phyloP scores from a whole-genome alignment of 2,113 vertebrate species.

The Proteles cristata region DNA sequence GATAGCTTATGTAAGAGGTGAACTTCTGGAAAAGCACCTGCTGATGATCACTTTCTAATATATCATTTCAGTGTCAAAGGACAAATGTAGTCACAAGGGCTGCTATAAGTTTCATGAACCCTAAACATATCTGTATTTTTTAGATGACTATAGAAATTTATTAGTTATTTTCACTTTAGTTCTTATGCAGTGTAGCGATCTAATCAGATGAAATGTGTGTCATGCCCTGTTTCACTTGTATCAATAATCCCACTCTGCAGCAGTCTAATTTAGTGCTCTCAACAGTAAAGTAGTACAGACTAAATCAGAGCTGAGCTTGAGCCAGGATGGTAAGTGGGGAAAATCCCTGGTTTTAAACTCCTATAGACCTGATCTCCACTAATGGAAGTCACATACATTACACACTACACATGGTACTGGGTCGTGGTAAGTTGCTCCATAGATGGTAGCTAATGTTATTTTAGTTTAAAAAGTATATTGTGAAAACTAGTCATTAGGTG shows the following conservation, averaged over 20 bases:
- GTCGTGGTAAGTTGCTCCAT: background rate
- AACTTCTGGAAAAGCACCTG: background rate
- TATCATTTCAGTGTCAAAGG: slow-evolving; percentile 27
- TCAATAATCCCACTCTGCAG: background rate
- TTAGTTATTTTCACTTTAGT: slow-evolving; percentile 11
- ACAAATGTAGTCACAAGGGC: background rate
- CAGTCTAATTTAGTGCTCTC: slow-evolving; percentile 12
- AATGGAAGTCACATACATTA: background rate
- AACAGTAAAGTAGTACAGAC: background rate
- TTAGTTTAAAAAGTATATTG: slow-evolving; percentile 10
- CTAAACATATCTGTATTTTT: background rate
- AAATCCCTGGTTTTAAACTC: slow-evolving; percentile 38
- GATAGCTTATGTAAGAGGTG: background rate
- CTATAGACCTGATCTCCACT: background rate
- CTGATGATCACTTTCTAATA: background rate
- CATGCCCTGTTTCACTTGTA: background rate
- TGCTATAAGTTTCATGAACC: background rate
- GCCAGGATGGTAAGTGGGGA: slow-evolving; percentile 36
- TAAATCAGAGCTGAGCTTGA: slow-evolving; percentile 42
- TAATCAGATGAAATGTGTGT: background rate
- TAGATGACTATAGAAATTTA: background rate
- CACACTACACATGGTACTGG: background rate
- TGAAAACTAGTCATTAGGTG: slow-evolving; percentile 46
- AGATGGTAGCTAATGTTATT: background rate
- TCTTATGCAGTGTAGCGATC: background rate